Conservation (phyloP, 2,797 vertebrate genomes). For the Poliocrania exsul region DNA sequence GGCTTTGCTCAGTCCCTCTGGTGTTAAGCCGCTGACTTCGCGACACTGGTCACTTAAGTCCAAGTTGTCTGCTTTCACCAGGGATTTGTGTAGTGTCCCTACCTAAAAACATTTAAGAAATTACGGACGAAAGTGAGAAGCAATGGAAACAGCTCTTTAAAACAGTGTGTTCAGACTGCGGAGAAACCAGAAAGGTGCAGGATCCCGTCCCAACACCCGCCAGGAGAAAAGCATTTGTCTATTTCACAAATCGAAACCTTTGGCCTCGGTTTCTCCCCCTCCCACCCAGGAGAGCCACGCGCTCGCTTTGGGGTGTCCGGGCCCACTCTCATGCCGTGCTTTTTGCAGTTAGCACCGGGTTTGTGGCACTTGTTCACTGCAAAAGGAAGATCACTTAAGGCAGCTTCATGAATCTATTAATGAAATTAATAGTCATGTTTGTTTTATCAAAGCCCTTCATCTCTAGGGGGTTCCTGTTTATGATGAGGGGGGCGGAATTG, state of each 20-base stretch:
- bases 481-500: not conserved
- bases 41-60: constrained; percentile 90
- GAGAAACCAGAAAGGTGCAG: not conserved
- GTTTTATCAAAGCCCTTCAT: not conserved
- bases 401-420: not conserved
- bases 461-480: not conserved
- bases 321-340: not conserved
- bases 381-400: not conserved
- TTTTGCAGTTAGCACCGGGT: not conserved
- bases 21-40: constrained; percentile 86
- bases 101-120: constrained; percentile 80
- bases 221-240: not conserved
- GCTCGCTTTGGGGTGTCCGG: not conserved
- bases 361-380: not conserved
- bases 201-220: not conserved
- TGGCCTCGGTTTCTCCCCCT: not conserved
- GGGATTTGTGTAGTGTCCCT: constrained; percentile 89
- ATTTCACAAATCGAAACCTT: constrained; percentile 38
- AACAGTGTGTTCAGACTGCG: not conserved
- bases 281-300: not conserved
- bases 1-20: constrained; percentile 87
- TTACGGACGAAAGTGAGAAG: not conserved
- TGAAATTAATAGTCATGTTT: not conserved
- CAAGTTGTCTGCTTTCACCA: constrained; percentile 90
- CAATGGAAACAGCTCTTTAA: not conserved